Base-by-base conservation (phyloP, 2,797 vertebrate genomes). In the Melanotaenia parkinsoni region DNA sequence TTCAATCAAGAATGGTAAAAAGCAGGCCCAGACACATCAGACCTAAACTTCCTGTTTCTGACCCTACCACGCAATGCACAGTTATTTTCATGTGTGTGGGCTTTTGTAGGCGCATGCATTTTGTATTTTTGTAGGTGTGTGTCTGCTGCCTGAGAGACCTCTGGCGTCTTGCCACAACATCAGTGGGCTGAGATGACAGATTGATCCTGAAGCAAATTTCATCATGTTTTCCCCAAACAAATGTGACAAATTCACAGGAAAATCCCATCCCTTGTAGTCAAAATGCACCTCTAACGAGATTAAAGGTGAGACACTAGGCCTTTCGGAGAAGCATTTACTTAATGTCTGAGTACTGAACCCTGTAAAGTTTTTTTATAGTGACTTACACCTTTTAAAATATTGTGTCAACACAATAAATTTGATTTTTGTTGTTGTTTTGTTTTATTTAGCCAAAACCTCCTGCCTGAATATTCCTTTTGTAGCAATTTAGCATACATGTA, bases 221-320 rank as follows among this genome's bases (percentile, higher is more conserved):
- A 74, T 86, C 87, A 82, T 85, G 88, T 89, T 90, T 91, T 90
- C 87, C 84, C 65, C 71, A 79, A 83, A 89, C 84, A 87, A 76
- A 86, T 84, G 81, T 92, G 85, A 93, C 86, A 88, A 91, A 92
- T 92, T 86, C 53, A 75, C 89, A 90, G 90, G 88, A 90, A 91
- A 89, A 76, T 79, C 71, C 77, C 82, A 86, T 92, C 88, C 89
- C 84, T 90, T 90, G 85, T 86, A 86, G 90, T 87, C 81, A 87
- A 73, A 79, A 38, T 71, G 67, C 57, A 72, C 63, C 83, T 86
- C 74, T 77, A 77, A 73, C 76, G 77, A 90, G 90, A 91, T 93
- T 92, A 87, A 87, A 91, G 77, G 76, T 85, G 82, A 83, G 74
- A 88, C 69, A 74, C 35, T 80, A 72, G 77, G 79, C 58, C 78